Base-by-base conservation (phyloP, 2,888 invertebrate species). In the Lochmaea capreae region DNA sequence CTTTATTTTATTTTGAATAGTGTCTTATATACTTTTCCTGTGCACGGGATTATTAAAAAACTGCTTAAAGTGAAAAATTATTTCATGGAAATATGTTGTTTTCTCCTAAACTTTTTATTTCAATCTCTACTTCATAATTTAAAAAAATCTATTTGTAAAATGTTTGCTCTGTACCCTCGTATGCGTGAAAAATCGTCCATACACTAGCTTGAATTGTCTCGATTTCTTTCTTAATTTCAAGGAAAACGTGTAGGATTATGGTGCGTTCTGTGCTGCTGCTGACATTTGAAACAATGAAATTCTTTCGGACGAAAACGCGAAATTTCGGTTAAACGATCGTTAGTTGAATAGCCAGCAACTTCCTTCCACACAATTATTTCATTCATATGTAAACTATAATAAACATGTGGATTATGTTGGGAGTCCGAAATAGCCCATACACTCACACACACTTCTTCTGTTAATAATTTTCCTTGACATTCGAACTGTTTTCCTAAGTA, bases 311-410 rank as follows among this genome's bases (percentile, higher is more conserved):
- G 18, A 54, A 54, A 54, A 16, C 54, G 54, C 2, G 10, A 54
- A 54, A 18, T 54, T 54, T 54, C 18, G 54, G 54, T 54, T 54
- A 54, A 18, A 18, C 54, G 18, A 11, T 54, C 16, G 54, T 54
- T 54, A 54, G 54, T 54, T 54, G 54, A 54, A 54, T 10, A 18
- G 16, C 11, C 54, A 39, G 33, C 33, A 54, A 54, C 54, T 54
- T 54, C 54, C 54, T 54, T 54, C 10, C 54, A 54, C 18, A 54
- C 54, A 54, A 54, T 18, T 54, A 54, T n/a, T 52, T 52, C 52
- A n/a, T 52, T 52, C 8, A 16, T 18, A 9, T 49, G 16, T 54
- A 10, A 10, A 54, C 10, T 54, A 16, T n/a, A n/a, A 49, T 49
- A 49, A 49, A 49, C 14, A 49, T 49, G 14, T 49, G n/a, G 8